Conservation (phyloP, 2,888 invertebrate species). For the Galerucella nymphaeae region DNA sequence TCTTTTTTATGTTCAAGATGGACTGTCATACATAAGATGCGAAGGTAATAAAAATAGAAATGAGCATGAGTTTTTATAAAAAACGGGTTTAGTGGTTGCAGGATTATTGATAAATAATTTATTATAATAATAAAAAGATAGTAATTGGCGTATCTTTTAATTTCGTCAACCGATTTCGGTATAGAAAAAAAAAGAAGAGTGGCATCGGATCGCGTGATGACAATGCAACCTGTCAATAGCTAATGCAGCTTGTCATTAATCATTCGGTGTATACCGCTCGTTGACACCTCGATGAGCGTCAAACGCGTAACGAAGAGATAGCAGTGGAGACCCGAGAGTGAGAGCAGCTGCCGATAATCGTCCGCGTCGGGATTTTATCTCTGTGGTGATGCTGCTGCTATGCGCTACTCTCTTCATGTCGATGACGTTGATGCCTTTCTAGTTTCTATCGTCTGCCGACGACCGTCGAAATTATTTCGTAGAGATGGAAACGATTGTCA, state of each 20-base stretch:
- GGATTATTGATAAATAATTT: neutral
- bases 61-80: too few species aligned
- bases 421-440: slow-evolving; percentile 8
- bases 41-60: neutral
- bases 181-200: neutral
- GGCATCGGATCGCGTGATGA: slow-evolving; percentile 49
- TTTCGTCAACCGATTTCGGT: neutral
- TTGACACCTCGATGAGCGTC: slow-evolving; percentile 57
- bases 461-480: neutral
- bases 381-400: slow-evolving; percentile 48
- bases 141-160: neutral
- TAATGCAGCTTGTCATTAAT: slow-evolving; percentile 64
- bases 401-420: slow-evolving; percentile 14
- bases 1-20: slow-evolving; percentile 5
- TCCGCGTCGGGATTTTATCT: slow-evolving; percentile 58
- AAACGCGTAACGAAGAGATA: slow-evolving; percentile 54
- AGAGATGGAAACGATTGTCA: neutral
- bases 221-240: slow-evolving; percentile 63
- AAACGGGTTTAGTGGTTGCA: too few species aligned
- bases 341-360: slow-evolving; percentile 62
- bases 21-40: neutral
- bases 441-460: neutral
- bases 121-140: neutral
- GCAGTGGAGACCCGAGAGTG: slow-evolving; percentile 41
- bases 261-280: slow-evolving; percentile 54